Conservation (phyloP, 2,888 invertebrate species). For the Atherix ibis region DNA sequence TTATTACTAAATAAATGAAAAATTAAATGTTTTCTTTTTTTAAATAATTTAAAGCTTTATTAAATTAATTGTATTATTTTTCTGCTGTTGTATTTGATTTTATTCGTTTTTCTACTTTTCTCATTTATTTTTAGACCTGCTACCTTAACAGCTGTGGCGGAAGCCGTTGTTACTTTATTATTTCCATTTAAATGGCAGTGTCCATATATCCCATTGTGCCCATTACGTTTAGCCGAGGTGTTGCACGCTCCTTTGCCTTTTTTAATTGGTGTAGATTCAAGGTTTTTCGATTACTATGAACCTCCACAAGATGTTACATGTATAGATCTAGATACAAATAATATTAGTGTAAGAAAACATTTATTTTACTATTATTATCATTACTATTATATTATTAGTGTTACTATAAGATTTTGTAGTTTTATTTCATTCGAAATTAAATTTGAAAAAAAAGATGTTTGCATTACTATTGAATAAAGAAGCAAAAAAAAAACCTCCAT, state of each 20-base stretch:
- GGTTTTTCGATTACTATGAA: constrained; percentile 94
- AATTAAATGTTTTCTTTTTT: no score
- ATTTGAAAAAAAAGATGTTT: no score
- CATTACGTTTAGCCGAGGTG: constrained; percentile 86
- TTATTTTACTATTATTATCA: constrained; percentile 2
- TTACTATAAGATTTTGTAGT: no score
- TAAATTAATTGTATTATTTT: no score
- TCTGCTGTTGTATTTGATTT: no score
- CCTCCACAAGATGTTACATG: constrained; percentile 95
- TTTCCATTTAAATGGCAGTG: constrained; percentile 99
- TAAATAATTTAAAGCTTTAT: no score
- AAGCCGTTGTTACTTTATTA: constrained; percentile 85
- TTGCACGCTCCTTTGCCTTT: constrained; percentile 95
- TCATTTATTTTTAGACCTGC: constrained; percentile 51
- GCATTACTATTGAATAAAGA: no score
- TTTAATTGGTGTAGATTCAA: constrained; percentile 90
- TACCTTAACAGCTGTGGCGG: constrained; percentile 90
- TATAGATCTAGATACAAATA: constrained; percentile 95
- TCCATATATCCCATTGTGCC: constrained; percentile 97
- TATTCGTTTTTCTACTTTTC: constrained; percentile 1
- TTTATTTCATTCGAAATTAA: no score
- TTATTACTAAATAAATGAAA: no score
- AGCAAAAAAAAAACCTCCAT: no score
- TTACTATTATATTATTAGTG: background rate
- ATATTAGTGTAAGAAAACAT: constrained; percentile 57